Evolutionary conservation across 2,113 vertebrate species (phyloP).

Genomic region (Muntiacus muntjak): DNA sequence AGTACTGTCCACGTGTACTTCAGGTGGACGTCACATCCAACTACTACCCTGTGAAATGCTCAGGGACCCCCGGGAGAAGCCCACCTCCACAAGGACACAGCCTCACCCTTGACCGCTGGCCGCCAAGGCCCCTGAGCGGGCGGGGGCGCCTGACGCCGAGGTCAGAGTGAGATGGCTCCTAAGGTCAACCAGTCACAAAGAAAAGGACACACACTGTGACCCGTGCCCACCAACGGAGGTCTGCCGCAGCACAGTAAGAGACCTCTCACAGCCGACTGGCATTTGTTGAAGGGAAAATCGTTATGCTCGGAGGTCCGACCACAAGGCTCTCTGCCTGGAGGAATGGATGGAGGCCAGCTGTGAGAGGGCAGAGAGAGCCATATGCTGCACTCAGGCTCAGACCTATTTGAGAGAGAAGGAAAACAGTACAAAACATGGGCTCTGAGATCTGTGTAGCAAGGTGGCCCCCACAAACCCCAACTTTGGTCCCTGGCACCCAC

Average conservation of each 20-base stretch:
- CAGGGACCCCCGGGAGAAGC: background rate
- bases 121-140: too few relatives aligned
- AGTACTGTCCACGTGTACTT: background rate
- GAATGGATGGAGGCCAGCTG: fast-evolving
- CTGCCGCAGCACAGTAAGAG: fast-evolving
- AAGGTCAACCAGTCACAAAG: background rate
- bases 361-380: background rate
- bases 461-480: background rate
- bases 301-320: background rate
- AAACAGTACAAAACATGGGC: background rate
- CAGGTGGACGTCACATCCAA: background rate
- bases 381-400: background rate
- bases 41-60: fast-evolving
- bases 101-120: background rate
- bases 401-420: background rate
- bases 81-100: background rate
- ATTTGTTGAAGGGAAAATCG: background rate
- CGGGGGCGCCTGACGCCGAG: background rate
- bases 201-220: background rate
- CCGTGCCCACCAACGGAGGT: fast-evolving
- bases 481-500: background rate
- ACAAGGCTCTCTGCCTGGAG: background rate
- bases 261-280: background rate
- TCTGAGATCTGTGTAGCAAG: background rate
- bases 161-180: background rate